Conservation (phyloP, 1,140 invertebrate species). For the Lanistes nyassanus region DNA sequence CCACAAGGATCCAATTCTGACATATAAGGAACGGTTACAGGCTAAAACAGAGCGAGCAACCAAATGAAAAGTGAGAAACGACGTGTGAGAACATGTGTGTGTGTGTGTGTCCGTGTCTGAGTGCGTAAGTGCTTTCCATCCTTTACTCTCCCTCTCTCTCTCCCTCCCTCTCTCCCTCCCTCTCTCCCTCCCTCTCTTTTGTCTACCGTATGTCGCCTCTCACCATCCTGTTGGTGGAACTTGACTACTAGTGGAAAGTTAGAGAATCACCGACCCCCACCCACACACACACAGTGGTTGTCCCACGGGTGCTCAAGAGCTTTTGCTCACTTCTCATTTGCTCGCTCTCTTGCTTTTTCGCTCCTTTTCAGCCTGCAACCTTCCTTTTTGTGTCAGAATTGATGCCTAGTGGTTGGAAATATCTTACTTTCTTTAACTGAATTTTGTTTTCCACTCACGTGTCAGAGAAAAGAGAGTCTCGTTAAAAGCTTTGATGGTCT, state of each 20-base stretch:
- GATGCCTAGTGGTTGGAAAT: no score
- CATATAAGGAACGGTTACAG: no score
- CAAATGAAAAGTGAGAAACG: no score
- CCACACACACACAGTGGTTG: background rate
- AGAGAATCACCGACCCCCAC: background rate
- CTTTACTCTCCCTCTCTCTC: slow-evolving; percentile 6
- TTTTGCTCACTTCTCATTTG: background rate
- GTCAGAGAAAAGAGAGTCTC: no score
- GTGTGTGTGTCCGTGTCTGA: slow-evolving; percentile 6
- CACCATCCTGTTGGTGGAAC: background rate
- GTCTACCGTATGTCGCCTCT: background rate
- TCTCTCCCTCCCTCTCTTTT: background rate
- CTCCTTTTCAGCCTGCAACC: no score
- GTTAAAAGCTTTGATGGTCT: no score
- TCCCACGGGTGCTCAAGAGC: background rate
- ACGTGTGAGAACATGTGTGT: background rate
- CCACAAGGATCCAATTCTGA: no score
- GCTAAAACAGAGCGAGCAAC: no score
- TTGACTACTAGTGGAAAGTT: background rate
- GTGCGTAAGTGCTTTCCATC: background rate
- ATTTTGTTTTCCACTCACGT: no score
- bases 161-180: background rate
- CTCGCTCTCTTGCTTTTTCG: no score
- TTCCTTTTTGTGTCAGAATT: no score
- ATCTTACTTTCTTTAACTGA: no score